These are phyloP conservation scores for Delphinapterus leucas DNA, from an alignment of 2,113 vertebrate species.

Conservation along the genomic window DNA sequence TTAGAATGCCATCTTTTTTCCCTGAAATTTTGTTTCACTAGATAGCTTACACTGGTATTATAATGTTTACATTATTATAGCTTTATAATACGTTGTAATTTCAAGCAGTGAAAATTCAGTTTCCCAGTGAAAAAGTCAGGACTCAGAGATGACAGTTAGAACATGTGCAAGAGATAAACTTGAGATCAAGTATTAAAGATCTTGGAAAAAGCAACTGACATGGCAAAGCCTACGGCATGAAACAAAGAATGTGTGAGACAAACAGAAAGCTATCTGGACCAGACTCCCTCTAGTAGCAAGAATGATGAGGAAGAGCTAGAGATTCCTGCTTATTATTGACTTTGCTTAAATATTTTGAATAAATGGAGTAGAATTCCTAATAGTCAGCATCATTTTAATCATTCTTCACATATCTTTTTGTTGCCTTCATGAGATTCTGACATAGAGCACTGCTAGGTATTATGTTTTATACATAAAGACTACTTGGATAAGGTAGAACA, in stretches of 20 bases:
- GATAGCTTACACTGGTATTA: neutral
- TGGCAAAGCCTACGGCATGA: neutral
- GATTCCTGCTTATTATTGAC: neutral
- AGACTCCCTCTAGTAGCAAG: fast-evolving
- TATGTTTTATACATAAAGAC: neutral
- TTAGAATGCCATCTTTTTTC: neutral
- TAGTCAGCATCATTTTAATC: neutral
- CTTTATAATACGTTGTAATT: neutral
- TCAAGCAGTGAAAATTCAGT: neutral
- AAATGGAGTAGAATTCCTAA: neutral
- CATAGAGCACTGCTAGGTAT: fast-evolving
- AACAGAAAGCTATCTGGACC: neutral
- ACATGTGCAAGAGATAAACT: neutral
- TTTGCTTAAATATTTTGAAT: neutral
- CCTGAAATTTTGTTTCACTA: neutral
- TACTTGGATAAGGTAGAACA: neutral
- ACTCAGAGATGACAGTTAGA: neutral
- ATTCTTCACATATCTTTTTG: neutral
- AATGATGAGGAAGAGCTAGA: neutral
- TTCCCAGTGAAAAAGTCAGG: neutral
- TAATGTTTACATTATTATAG: neutral
- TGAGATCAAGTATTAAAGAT: neutral
- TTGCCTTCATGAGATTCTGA: neutral
- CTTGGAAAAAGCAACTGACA: neutral
- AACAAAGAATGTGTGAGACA: neutral